A percentile compares a stretch with the other conserved stretches of the same genome.
These are phyloP conservation scores for Dicrostonyx torquatus DNA, from an alignment of 2,797 vertebrate genomes.

Conservation along the genomic window DNA sequence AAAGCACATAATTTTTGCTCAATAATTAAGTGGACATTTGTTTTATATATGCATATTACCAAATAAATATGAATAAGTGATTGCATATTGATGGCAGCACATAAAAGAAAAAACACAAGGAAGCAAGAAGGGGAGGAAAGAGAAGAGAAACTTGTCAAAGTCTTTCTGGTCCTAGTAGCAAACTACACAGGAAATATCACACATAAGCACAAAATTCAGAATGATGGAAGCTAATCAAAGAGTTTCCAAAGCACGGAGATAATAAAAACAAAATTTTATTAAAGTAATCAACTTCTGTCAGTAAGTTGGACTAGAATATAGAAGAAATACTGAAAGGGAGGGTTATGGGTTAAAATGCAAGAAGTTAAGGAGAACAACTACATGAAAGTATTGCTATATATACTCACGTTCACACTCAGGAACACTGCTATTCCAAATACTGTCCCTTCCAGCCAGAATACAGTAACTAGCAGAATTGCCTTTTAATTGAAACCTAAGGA, in stretches of 20 bases:
- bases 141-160: background rate
- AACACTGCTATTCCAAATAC: constrained; percentile 32
- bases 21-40: background rate
- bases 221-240: background rate
- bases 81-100: background rate
- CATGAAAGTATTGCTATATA: background rate
- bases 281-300: background rate
- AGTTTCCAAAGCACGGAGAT: background rate
- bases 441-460: background rate
- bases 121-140: background rate
- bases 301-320: background rate
- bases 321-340: background rate
- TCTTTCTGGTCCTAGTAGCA: background rate
- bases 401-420: constrained; percentile 70
- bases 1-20: background rate
- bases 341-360: background rate
- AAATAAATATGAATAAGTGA: background rate
- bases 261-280: background rate
- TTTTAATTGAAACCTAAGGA: constrained; percentile 60
- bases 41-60: background rate
- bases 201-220: background rate
- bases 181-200: background rate
- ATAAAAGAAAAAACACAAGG: background rate
- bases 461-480: constrained; percentile 58
- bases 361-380: background rate